Base-by-base conservation (phyloP, 2,797 vertebrate species). In the Sebastes melanostomus region DNA sequence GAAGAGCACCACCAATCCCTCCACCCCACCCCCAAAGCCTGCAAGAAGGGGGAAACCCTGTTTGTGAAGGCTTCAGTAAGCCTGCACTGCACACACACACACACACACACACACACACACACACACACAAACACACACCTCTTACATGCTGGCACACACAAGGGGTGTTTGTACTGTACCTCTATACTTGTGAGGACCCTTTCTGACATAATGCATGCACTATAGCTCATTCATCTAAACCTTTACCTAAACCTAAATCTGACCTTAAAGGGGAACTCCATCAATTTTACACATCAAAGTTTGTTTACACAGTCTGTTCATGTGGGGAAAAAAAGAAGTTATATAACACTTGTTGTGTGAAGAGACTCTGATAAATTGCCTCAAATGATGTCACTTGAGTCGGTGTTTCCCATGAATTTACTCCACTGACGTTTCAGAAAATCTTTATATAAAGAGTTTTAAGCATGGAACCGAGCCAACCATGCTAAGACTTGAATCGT, bases 1-100 rank as follows among this genome's bases (percentile, higher is more conserved):
- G 52, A 80, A 89, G 88, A 90, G 86, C 89, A 88, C 85, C 90
- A 89, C 84, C 92, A 92, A 92, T 92, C 93, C 92, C 84, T 78
- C 80, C 74, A 30, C 72, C 86, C 72, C 75, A 36, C 81, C 82
- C 80, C 84, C 86, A 92, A 89, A 93, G 90, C 86, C 85, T 89
- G 81, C 84, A 71, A 85, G 78, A 80, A 54, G 68, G 74, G 86
- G 83, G 90, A 80, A 86, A 66, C 87, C 90, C 90, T 86, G 90
- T 92, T 88, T 91, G 84, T 79, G 75, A 86, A 91, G 78, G 78
- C 83, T 89, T 69, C 77, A 13, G 76, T 92, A 94, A 94, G 89
- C 90, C 91, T 85, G 76, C 16, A 29, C 10, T 67, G 20, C 67
- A 58, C 56, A 32, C 65, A 74, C 80, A 65, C 65, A 72, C 66